Evolutionary conservation across 2,797 vertebrate genomes (phyloP), one percentile per base, ranked within the genome.

Genomic region (Ceryle rudis): DNA sequence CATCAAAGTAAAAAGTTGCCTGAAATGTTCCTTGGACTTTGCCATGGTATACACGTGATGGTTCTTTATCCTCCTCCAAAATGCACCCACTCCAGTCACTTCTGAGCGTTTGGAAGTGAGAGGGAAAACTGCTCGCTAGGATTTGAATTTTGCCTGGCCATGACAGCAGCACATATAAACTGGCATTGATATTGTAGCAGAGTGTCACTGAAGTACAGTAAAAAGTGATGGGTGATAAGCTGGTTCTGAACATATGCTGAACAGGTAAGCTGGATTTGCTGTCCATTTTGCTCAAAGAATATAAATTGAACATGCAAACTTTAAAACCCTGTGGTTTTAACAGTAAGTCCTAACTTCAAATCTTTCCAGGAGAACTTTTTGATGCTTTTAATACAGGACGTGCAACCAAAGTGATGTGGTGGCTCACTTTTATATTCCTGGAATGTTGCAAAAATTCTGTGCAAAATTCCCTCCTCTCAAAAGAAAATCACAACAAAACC

Each of bases 51-150:
- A 3, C 54, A 61, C 51, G 65, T 54, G 46, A 12, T 57, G 39
- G 14, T 2, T 84, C 21, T 14, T 58, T 22, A 11, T 70, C 29
- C 55, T 69, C 20, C 39, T 80, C 58, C 44, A 31, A 57, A 69
- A 29, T 16, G 7, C 18, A 25, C 21, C 16, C 0, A 0, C 26
- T 83, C 23, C 17, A 25, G 44, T 54, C 5, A 9, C 17, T 44
- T 81, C 14, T 57, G 46, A 65, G 52, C 6, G 10, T 77, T 86
- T 65, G 42, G 29, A 74, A 81, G 23, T 29, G 77, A 78, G 29
- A 81, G n/a, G 21, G 54, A 60, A 17, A 79, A 15, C 33, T 73
- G 11, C 14, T 35, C 18, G 6, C 22, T 75, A 51, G 49, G 54
- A 9, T 60, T 77, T 62, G 22, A 26, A 3, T 85, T 94, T 77